Evolutionary conservation across 1,140 invertebrate species (phyloP).

Genomic region (Drosophila sproati): DNA sequence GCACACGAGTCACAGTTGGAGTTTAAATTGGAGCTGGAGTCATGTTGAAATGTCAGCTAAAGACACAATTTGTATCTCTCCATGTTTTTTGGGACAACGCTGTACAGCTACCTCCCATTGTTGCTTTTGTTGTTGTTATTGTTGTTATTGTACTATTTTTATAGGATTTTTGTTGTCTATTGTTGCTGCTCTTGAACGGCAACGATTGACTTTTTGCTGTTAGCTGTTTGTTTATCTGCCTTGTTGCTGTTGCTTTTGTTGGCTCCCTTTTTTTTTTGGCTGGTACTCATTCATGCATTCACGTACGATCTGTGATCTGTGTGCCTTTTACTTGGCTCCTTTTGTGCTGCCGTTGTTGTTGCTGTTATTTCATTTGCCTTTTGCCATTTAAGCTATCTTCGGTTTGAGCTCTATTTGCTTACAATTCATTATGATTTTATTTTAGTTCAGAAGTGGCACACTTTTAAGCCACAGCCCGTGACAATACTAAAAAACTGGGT

Average conservation of each 20-base stretch:
- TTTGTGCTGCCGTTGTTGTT: constrained; percentile 26
- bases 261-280: constrained; percentile 33
- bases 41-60: constrained; percentile 75
- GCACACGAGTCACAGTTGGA: constrained; percentile 32
- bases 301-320: constrained; percentile 30
- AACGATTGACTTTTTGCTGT: constrained; percentile 69
- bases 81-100: constrained; percentile 71
- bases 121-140: constrained; percentile 28
- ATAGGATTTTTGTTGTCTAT: constrained; percentile 49
- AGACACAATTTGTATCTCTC: constrained; percentile 72
- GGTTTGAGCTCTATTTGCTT: constrained; percentile 55
- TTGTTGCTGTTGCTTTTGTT: constrained; percentile 24
- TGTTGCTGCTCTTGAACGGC: constrained; percentile 62
- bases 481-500: constrained; percentile 55
- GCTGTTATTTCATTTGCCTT: constrained; percentile 40
- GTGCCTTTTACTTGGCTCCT: constrained; percentile 56
- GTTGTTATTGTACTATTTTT: constrained; percentile 16
- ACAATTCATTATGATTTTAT: constrained; percentile 72
- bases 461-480: constrained; percentile 32
- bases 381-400: constrained; percentile 69
- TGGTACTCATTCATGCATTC: constrained; percentile 50
- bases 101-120: constrained; percentile 32
- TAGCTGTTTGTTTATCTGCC: constrained; percentile 55
- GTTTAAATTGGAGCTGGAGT: constrained; percentile 34
- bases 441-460: constrained; percentile 32